Percentiles rank a stretch among this genome's conserved stretches.
phyloP scores from a whole-genome alignment of 2,113 vertebrate genomes.

The Thryonomys swinderianus region DNA sequence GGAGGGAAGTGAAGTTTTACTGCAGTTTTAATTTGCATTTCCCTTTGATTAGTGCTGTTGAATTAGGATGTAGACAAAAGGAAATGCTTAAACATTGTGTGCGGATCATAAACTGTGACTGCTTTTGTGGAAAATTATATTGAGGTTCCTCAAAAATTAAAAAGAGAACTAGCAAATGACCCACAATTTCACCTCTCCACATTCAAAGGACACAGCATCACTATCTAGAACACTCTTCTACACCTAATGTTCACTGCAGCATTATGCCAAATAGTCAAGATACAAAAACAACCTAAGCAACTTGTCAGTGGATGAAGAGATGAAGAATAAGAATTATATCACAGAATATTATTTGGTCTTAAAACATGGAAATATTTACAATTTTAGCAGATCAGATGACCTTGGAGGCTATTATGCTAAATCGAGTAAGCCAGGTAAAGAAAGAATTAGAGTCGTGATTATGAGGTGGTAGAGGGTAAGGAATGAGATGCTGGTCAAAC shows the following conservation, averaged over 20 bases:
- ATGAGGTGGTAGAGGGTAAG: background rate
- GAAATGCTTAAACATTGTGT: background rate
- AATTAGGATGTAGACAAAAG: background rate
- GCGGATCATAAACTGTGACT: background rate
- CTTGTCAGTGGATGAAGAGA: background rate
- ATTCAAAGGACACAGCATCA: background rate
- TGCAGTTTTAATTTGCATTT: background rate
- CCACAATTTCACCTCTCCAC: background rate
- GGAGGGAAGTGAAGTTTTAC: background rate
- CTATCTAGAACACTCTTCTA: background rate
- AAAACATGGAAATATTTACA: background rate
- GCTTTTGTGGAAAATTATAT: background rate
- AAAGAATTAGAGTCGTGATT: background rate
- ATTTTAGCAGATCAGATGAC: background rate
- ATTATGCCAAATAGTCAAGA: background rate
- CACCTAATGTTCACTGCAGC: background rate
- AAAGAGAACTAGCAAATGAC: background rate
- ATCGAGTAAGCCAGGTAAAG: background rate
- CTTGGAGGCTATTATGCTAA: no score
- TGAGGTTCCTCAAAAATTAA: background rate
- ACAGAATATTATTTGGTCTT: background rate
- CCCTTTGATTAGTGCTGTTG: background rate
- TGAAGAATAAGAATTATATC: background rate
- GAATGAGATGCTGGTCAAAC: background rate
- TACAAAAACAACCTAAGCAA: background rate